Conservation (phyloP, 1,140 invertebrate genomes). For the Anastatus disparis region DNA sequence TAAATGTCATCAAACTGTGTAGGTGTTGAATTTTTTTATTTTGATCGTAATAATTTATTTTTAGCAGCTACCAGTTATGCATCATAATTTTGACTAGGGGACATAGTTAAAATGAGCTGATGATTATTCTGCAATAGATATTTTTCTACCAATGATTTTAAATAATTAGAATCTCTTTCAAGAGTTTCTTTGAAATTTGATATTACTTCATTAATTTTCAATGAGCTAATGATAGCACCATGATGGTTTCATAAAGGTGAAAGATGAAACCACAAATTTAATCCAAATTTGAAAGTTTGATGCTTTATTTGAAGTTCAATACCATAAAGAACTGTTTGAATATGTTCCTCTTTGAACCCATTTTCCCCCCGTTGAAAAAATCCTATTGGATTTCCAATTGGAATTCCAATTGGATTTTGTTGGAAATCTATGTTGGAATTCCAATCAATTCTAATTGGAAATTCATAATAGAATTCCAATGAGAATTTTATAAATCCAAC, state of each 20-base stretch:
- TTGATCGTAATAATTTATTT: constrained; percentile 74
- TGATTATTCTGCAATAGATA: constrained; percentile 89
- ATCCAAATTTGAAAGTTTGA: constrained; percentile 88
- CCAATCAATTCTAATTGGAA: too few relatives aligned
- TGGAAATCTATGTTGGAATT: too few relatives aligned
- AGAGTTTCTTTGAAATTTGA: too few relatives aligned
- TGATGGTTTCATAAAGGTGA: constrained; percentile 90
- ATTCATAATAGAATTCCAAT: too few relatives aligned
- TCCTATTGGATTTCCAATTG: too few relatives aligned
- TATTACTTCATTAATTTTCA: constrained; percentile 84
- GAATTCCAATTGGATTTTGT: too few relatives aligned
- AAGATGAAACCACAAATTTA: constrained; percentile 81
- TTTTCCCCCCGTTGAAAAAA: too few relatives aligned
- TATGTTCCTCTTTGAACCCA: too few relatives aligned
- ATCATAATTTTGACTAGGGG: constrained; percentile 83
- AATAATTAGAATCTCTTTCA: constrained; percentile 74
- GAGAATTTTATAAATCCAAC: too few relatives aligned
- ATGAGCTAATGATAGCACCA: constrained; percentile 76
- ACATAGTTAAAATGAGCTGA: constrained; percentile 85
- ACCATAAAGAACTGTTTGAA: too few relatives aligned
- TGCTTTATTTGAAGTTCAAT: constrained; percentile 88
- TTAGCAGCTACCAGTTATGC: constrained; percentile 74
- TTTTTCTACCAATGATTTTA: constrained; percentile 81
- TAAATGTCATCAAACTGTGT: constrained; percentile 76
- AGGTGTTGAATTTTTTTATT: constrained; percentile 71